Conservation (phyloP, 1,140 invertebrate genomes). For the silkworm (Bombyx mori) region DNA sequence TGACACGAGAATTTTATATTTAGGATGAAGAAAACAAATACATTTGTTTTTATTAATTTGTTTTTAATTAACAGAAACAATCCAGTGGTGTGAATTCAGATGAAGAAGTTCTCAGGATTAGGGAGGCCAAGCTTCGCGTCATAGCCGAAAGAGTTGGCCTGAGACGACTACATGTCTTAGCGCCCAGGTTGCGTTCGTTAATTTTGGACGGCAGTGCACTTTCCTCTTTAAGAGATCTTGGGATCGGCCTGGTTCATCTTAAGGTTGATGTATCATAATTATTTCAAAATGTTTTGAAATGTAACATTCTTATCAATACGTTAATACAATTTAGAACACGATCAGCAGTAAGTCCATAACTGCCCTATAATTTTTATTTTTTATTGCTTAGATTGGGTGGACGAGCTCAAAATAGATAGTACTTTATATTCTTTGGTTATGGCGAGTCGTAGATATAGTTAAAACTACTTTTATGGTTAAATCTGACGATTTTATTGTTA, state of each 20-base stretch:
- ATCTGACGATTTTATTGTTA: too few relatives aligned
- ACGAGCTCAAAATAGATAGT: too few relatives aligned
- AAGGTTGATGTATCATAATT: constrained; percentile 30
- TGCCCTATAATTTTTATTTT: not conserved
- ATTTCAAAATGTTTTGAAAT: too few relatives aligned
- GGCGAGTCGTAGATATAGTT: too few relatives aligned
- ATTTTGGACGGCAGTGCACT: constrained; percentile 77
- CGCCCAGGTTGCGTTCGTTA: constrained; percentile 73
- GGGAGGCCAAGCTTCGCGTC: constrained; percentile 74
- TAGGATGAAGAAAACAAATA: too few relatives aligned
- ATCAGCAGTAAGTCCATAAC: not conserved
- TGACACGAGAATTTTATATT: too few relatives aligned
- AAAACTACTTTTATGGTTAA: too few relatives aligned
- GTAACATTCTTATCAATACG: not conserved
- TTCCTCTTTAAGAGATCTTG: constrained; percentile 76
- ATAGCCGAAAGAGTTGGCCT: constrained; percentile 74
- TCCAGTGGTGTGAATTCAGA: constrained; percentile 59
- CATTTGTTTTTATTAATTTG: not conserved
- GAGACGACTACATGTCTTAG: constrained; percentile 72
- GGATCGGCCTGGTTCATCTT: constrained; percentile 74
- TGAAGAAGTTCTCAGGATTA: constrained; percentile 72
- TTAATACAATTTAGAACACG: not conserved
- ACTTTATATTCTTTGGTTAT: too few relatives aligned
- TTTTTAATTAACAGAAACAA: constrained; percentile 48
- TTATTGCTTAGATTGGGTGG: not conserved